A percentile compares a stretch with the other conserved stretches of the same genome.
Conservation (phyloP, 2,113 vertebrate genomes). For the Himantopus leucocephalus region DNA sequence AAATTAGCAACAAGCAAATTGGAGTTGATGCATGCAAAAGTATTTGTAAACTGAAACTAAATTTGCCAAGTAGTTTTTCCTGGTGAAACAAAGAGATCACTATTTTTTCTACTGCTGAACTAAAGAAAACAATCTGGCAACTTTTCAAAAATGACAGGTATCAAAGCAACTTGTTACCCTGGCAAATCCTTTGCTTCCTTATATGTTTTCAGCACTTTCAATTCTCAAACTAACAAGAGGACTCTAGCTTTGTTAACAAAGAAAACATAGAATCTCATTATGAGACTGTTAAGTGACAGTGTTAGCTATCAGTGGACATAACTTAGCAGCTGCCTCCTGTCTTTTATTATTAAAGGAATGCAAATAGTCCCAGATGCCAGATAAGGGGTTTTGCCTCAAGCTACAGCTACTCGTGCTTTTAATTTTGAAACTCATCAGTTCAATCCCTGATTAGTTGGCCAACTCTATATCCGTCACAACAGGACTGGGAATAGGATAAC, state of each 20-base stretch:
- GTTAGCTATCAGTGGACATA: neutral
- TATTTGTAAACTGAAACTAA: neutral
- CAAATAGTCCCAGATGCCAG: neutral
- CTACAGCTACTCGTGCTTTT: neutral
- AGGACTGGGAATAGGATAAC: neutral
- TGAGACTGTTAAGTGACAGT: neutral
- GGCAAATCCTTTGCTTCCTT: neutral
- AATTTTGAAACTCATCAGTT: neutral
- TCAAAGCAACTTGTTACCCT: neutral
- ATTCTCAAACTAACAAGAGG: neutral
- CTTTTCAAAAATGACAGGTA: neutral
- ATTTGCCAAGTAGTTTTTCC: neutral
- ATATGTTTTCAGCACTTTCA: neutral
- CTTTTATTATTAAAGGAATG: neutral
- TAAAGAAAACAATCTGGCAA: neutral
- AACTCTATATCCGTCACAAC: neutral
- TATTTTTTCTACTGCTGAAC: neutral
- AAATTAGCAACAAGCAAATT: neutral
- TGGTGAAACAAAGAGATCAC: neutral
- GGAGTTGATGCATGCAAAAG: neutral
- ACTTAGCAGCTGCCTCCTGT: neutral
- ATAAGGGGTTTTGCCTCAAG: neutral
- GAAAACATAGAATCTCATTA: neutral
- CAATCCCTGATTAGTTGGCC: neutral
- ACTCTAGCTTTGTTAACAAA: neutral